These are phyloP conservation scores for Lutraria lutraria DNA, from an alignment of 2,888 invertebrate genomes.

Conservation along the genomic window DNA sequence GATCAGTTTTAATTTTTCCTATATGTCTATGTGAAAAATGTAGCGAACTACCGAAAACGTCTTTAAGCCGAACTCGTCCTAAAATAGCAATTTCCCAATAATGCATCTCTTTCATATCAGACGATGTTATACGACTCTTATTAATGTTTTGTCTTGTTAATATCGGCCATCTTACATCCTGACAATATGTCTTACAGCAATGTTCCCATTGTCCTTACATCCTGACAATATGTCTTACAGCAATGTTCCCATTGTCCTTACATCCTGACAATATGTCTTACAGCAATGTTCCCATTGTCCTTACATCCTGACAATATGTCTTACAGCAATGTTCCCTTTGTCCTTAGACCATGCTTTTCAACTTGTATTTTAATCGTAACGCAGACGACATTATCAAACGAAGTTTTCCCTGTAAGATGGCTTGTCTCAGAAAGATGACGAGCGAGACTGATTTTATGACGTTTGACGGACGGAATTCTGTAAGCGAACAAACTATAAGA, in stretches of 20 bases:
- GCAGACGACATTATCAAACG: conserved; percentile 5
- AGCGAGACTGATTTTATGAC: conserved; percentile 8
- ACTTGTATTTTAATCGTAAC: neutral
- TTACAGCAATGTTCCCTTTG: neutral
- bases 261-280: neutral
- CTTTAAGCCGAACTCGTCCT: too few relatives aligned
- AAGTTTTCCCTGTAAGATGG: neutral
- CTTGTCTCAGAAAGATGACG: neutral
- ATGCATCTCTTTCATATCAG: neutral
- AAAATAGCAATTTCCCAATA: neutral
- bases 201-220: neutral
- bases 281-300: neutral
- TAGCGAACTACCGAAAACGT: too few relatives aligned
- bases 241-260: neutral
- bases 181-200: neutral
- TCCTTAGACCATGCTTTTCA: neutral
- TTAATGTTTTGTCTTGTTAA: neutral
- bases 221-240: neutral
- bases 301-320: neutral
- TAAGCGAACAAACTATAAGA: neutral
- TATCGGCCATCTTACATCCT: neutral
- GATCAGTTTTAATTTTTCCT: too few relatives aligned
- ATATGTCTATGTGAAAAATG: too few relatives aligned
- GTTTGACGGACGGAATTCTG: conserved; percentile 18
- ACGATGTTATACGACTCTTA: neutral